phyloP scores from a whole-genome alignment of 2,113 vertebrate species.

The Cottus gobio region DNA sequence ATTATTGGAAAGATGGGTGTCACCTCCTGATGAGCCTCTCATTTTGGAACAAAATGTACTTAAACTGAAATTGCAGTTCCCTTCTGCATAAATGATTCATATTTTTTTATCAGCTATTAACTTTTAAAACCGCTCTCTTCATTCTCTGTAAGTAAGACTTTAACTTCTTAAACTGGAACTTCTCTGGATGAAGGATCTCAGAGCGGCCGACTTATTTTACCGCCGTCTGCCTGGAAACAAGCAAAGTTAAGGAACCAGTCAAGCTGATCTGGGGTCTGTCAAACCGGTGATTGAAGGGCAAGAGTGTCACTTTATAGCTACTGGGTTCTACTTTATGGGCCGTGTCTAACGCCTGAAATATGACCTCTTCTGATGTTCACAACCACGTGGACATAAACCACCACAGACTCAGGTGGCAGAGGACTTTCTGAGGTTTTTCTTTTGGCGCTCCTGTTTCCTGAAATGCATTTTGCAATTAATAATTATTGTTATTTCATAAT shows the following conservation, averaged over 20 bases:
- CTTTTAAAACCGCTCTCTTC: neutral
- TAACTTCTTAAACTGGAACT: conserved; percentile 1
- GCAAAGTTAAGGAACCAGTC: neutral
- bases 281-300: conserved; percentile 15
- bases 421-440: neutral
- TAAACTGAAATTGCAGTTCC: conserved; percentile 10
- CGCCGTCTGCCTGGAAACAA: neutral
- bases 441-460: neutral
- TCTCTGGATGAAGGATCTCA: conserved; percentile 8
- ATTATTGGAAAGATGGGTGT: conserved; percentile 1
- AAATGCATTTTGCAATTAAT: neutral
- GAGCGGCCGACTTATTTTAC: neutral
- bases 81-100: conserved; percentile 35
- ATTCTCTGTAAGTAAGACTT: neutral
- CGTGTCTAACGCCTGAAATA: conserved; percentile 11
- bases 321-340: conserved; percentile 8
- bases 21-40: neutral
- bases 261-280: neutral
- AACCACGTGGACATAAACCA: conserved; percentile 4
- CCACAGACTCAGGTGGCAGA: neutral
- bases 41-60: conserved; percentile 14
- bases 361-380: conserved; percentile 3
- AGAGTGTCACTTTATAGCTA: conserved; percentile 7
- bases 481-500: neutral
- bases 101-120: conserved; percentile 13